Base-by-base conservation (phyloP, 2,888 invertebrate genomes). In the Drosophila colorata region DNA sequence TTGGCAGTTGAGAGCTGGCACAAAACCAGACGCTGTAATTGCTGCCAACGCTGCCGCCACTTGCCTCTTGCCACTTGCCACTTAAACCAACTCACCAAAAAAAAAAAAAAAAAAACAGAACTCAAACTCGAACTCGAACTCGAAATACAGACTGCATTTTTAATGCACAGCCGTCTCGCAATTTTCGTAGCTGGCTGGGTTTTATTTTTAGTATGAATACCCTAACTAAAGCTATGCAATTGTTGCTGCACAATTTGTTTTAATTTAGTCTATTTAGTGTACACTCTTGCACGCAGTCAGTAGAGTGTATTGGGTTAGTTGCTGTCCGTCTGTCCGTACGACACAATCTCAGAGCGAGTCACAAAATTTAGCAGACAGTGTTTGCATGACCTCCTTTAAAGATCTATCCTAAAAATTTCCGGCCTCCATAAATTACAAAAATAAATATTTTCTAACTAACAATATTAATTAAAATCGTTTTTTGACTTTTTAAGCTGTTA, bases 1-100 rank as follows among this genome's bases (percentile, higher is more conserved):
- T 14, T 47, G 46, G 41, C 18, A 9, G 40, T 33, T 33, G 33
- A 20, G 43, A 52, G 58, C 35, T 73, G 64, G 58, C 63, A 59
- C 20, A 57, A 69, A 67, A 68, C 79, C 74, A 81, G 81, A 78
- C 78, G 59, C 65, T 64, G 65, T 74, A 78, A 74, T 78, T 80
- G 78, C 61, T 52, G 66, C 69, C 67, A 58, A 49, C 58, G 51
- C 31, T 33, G 52, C 52, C 38, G 38, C 51, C 55, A 47, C 55
- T 59, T 53, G 61, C 61, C 61, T 75, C 52, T 75, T 37, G 35
- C 35, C 35, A 35, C 35, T 64, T 53, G 49, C 52, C 74, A 66
- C 80, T 77, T 79, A 57, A 77, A 58, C 52, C 64, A 35, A 57
- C 40, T 59, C 23, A 40, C 51, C 59, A 56, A 33, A 33, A 31